These are phyloP conservation scores for Clinocottus analis DNA, from an alignment of 2,113 vertebrate genomes.

Conservation along the genomic window DNA sequence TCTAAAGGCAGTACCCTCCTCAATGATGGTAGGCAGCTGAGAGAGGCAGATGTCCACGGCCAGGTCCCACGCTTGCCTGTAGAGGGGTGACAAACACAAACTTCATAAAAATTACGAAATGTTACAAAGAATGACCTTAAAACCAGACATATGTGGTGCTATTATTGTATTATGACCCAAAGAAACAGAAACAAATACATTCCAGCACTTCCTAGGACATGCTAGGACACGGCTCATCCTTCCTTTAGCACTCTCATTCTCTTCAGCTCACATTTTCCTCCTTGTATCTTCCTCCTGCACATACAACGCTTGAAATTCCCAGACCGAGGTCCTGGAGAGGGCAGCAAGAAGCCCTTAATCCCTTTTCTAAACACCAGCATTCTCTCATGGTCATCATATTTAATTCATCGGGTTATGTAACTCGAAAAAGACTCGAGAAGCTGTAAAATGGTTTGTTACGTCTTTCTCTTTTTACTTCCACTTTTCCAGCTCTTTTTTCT, in stretches of 20 bases:
- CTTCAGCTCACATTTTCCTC: conserved; percentile 5
- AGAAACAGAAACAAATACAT: conserved; percentile 15
- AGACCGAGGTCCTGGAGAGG: conserved; percentile 59
- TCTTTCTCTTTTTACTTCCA: conserved; percentile 28
- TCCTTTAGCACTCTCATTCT: not conserved
- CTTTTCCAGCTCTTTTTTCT: conserved; percentile 17
- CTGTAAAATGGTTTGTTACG: too few relatives aligned
- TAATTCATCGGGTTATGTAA: conserved; percentile 80
- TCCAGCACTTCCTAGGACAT: not conserved
- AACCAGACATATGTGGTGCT: not conserved
- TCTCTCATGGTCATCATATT: conserved; percentile 74
- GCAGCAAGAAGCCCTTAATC: conserved; percentile 75
- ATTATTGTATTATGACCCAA: not conserved
- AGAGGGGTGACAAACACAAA: conserved; percentile 27
- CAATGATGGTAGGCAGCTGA: conserved; percentile 97
- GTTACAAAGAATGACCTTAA: not conserved
- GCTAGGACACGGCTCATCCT: not conserved
- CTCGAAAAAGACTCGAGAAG: conserved; percentile 2
- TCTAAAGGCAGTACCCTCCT: conserved; percentile 97
- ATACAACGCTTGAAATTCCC: conserved; percentile 28
- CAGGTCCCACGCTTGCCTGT: conserved; percentile 98
- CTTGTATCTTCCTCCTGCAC: not conserved
- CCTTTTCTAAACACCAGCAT: conserved; percentile 47
- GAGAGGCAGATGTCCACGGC: conserved; percentile 99
- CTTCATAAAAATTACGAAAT: not conserved